A percentile compares a stretch with the other conserved stretches of the same genome.
Conservation (phyloP, 2,797 vertebrate species). For the Erethizon dorsatum region DNA sequence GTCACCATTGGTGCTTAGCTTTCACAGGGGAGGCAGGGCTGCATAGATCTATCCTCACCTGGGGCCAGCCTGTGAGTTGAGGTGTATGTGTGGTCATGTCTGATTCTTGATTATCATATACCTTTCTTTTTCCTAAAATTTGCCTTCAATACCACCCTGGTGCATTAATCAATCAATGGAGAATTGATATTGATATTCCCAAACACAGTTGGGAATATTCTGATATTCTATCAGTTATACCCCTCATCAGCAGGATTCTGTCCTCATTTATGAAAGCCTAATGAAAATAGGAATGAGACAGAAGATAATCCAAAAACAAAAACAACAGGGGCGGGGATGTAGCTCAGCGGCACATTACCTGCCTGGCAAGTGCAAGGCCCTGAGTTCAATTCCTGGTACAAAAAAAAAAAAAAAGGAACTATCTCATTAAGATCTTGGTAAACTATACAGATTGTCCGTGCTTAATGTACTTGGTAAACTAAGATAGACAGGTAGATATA, state of each 20-base stretch:
- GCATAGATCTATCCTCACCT: not conserved
- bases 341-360: too few relatives aligned
- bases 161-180: not conserved
- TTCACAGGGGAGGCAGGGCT: rapidly evolving
- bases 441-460: not conserved
- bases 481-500: not conserved
- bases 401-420: too few relatives aligned
- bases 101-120: not conserved
- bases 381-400: too few relatives aligned
- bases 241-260: not conserved
- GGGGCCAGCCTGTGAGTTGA: not conserved
- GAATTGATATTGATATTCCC: not conserved
- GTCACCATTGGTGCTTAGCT: too few relatives aligned
- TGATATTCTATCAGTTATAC: not conserved
- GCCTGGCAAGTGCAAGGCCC: too few relatives aligned
- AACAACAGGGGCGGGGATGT: too few relatives aligned
- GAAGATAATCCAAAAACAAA: not conserved
- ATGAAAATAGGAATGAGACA: not conserved
- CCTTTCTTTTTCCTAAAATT: not conserved
- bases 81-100: not conserved
- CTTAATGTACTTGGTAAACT: not conserved
- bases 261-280: not conserved
- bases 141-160: not conserved
- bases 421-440: not conserved
- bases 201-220: not conserved